Conservation (phyloP, 2,888 invertebrate species). For the Polymixis flavicincta region DNA sequence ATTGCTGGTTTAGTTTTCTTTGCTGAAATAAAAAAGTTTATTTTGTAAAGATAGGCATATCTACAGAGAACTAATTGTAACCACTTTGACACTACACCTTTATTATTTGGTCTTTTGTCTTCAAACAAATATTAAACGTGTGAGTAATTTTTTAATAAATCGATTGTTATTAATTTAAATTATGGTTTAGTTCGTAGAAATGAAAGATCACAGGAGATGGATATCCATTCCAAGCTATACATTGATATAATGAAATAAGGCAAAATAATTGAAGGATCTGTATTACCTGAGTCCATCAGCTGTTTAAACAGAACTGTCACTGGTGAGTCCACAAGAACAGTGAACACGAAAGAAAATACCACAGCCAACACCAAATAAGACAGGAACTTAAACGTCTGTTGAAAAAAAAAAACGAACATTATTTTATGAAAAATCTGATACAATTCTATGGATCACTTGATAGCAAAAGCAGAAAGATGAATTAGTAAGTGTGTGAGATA, state of each 20-base stretch:
- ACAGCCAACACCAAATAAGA: constrained; percentile 41
- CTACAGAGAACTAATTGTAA: background rate
- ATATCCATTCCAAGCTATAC: background rate
- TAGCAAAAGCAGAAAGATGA: background rate
- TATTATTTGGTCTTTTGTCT: background rate
- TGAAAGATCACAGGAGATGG: background rate
- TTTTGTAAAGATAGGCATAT: background rate
- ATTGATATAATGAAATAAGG: background rate
- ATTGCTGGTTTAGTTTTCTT: constrained; percentile 3
- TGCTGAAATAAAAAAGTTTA: constrained; percentile 16
- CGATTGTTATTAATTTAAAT: background rate
- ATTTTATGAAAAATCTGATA: background rate
- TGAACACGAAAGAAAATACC: constrained; percentile 46
- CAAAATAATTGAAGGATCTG: background rate
- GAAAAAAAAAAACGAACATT: constrained; percentile 2
- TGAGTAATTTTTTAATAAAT: no score
- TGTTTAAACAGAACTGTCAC: constrained; percentile 52
- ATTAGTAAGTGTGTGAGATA: background rate
- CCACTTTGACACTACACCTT: background rate
- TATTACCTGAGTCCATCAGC: constrained; percentile 50
- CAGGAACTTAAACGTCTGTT: constrained; percentile 57
- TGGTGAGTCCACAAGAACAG: constrained; percentile 55
- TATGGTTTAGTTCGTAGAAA: background rate
- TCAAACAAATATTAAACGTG: background rate
- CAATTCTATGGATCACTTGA: background rate